Evolutionary conservation across 1,140 invertebrate genomes (phyloP), one percentile per base, ranked within the genome.

Genomic region (Drosophila bifasciata): DNA sequence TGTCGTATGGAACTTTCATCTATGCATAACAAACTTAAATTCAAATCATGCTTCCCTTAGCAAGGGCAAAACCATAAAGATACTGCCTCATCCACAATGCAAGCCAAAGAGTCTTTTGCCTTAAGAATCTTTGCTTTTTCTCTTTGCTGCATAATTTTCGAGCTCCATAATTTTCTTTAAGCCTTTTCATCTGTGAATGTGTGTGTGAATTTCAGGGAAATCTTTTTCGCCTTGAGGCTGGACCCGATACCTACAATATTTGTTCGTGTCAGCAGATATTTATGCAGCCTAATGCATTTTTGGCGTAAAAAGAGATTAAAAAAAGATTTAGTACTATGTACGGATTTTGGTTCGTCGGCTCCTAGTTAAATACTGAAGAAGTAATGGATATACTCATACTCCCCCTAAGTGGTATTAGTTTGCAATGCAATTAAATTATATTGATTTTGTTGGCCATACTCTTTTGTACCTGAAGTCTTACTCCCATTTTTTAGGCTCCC

Each of bases 231-330:
- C 36, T 51, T n/a, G 13, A 66, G 32, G 21, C 61, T 25, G 48
- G 21, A 55, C 58, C 17, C 55, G 21, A 46, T 46, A 56, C 64
- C 63, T 39, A n/a, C 32, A 49, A 66, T 68, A 66, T 68, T 68
- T 66, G 61, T 21, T 25, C 64, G 64, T 68, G 61, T 66, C 64
- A 68, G 64, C 64, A 68, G 66, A 68, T 68, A 68, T 68, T 68
- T 68, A 68, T 68, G 62, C 62, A 68, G 62, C 62, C 50, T 68
- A 68, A 68, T 68, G 66, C 66, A 68, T 66, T 66, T 66, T 66
- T 68, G 64, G 61, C 66, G 64, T 62, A n/a, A 68, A 68, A 39
- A 61, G 5, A 68, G 64, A 62, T 68, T 67, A n/a, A n/a, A n/a
- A 68, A 56, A 44, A 36, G 62, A 55, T 46, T 67, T 68, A 32